A percentile compares a stretch with the other conserved stretches of the same genome.
Conservation (phyloP, 2,888 invertebrate genomes). For the Ormyrus thymus region DNA sequence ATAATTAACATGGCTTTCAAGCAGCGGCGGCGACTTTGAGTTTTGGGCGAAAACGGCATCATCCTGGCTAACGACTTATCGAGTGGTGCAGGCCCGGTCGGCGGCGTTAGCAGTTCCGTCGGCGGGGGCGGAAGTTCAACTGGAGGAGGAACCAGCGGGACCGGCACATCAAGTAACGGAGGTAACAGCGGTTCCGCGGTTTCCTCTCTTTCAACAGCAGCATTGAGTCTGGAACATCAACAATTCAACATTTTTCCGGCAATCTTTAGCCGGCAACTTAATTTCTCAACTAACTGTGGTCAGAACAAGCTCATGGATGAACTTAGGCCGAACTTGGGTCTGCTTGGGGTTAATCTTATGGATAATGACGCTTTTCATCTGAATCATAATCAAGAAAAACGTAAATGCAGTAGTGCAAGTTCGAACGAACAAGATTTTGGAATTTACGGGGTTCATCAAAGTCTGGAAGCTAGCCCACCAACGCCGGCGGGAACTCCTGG, state of each 20-base stretch:
- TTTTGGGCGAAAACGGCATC: conserved; percentile 65
- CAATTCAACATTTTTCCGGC: conserved; percentile 95
- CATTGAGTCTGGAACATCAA: conserved; percentile 81
- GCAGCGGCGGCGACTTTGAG: background rate
- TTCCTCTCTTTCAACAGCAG: conserved; percentile 76
- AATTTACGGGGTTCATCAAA: conserved; percentile 82
- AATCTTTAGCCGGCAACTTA: conserved; percentile 91
- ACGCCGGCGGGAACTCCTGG: conserved; percentile 71
- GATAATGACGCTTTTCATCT: conserved; percentile 85
- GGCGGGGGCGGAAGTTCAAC: conserved; percentile 77
- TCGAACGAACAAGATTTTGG: conserved; percentile 93
- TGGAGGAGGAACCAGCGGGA: conserved; percentile 83
- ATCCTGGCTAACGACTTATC: conserved; percentile 74
- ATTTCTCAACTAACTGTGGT: conserved; percentile 84
- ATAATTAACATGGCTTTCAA: background rate
- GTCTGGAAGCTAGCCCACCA: conserved; percentile 74
- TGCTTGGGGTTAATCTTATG: conserved; percentile 86
- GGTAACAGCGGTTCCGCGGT: conserved; percentile 64
- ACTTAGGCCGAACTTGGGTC: conserved; percentile 87
- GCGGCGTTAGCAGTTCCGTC: conserved; percentile 88
- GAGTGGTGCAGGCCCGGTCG: conserved; percentile 70
- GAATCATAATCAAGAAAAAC: conserved; percentile 76
- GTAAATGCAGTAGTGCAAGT: conserved; percentile 87
- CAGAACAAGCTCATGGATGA: conserved; percentile 92
- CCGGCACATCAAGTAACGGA: conserved; percentile 74